Conservation (phyloP, 2,797 vertebrate species). For the Danionella dracula region DNA sequence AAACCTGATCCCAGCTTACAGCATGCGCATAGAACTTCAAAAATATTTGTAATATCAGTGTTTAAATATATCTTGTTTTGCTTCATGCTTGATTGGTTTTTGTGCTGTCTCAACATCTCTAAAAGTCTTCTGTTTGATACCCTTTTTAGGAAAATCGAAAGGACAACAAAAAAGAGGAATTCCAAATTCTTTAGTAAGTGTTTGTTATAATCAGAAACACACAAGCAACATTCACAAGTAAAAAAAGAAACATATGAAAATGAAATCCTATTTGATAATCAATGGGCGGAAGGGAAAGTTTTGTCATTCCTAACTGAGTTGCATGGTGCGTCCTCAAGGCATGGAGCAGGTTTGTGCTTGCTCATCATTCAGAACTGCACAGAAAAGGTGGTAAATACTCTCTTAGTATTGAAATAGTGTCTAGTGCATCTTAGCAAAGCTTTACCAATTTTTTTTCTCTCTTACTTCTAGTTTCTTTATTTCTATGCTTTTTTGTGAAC, state of each 20-base stretch:
- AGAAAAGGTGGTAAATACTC: slow-evolving; percentile 28
- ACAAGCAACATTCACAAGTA: too few relatives aligned
- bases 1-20: not conserved
- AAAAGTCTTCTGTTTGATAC: too few relatives aligned
- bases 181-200: slow-evolving; percentile 72
- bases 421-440: too few relatives aligned
- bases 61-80: too few relatives aligned
- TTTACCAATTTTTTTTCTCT: too few relatives aligned
- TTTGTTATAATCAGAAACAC: not conserved
- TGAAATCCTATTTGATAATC: not conserved
- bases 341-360: slow-evolving; percentile 39
- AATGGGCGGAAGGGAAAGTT: not conserved
- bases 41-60: too few relatives aligned
- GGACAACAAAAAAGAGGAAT: slow-evolving; percentile 55
- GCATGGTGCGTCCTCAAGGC: not conserved
- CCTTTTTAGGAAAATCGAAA: slow-evolving; percentile 52
- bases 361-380: slow-evolving; percentile 16
- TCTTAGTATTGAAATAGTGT: not conserved
- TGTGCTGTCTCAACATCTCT: too few relatives aligned
- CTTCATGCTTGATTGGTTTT: too few relatives aligned
- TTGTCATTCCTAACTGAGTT: slow-evolving; percentile 1
- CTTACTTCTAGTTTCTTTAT: too few relatives aligned
- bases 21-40: not conserved
- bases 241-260: too few relatives aligned
- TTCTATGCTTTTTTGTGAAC: too few relatives aligned